Evolutionary conservation across 2,113 vertebrate species (phyloP).

Genomic region (Actenoides lindsayi): DNA sequence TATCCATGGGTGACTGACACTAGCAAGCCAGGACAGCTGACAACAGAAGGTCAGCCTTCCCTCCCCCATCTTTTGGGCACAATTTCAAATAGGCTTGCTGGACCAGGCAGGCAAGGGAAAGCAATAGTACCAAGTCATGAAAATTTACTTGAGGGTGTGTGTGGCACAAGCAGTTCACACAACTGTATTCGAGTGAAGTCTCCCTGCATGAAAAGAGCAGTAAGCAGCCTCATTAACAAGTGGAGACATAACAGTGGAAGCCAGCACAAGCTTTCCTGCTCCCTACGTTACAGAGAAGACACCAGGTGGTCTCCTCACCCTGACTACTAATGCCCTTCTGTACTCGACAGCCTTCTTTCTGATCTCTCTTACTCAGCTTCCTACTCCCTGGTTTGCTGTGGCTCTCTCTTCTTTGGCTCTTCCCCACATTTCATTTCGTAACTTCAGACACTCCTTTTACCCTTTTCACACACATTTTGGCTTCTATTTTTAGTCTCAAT

Average conservation of each 20-base stretch:
- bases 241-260: background rate
- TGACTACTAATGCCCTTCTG: background rate
- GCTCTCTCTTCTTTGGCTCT: background rate
- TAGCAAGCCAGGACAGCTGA: conserved; percentile 68
- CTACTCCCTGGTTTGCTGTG: background rate
- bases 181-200: background rate
- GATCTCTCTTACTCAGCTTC: background rate
- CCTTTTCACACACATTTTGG: background rate
- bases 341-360: background rate
- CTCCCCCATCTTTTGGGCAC: conserved; percentile 50
- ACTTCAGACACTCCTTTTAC: conserved; percentile 12
- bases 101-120: conserved; percentile 2
- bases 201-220: background rate
- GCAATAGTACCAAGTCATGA: conserved; percentile 40
- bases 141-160: background rate
- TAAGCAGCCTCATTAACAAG: background rate
- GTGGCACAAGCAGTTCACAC: background rate
- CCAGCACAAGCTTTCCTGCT: background rate
- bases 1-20: conserved; percentile 62
- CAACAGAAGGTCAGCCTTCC: conserved; percentile 30
- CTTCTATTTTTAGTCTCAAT: conserved; percentile 34
- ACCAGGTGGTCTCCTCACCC: background rate
- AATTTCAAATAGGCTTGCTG: conserved; percentile 28
- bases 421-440: background rate
- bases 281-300: background rate